These are phyloP conservation scores for Bilobella aurantiaca DNA, from an alignment of 1,140 invertebrate species.

Conservation along the genomic window DNA sequence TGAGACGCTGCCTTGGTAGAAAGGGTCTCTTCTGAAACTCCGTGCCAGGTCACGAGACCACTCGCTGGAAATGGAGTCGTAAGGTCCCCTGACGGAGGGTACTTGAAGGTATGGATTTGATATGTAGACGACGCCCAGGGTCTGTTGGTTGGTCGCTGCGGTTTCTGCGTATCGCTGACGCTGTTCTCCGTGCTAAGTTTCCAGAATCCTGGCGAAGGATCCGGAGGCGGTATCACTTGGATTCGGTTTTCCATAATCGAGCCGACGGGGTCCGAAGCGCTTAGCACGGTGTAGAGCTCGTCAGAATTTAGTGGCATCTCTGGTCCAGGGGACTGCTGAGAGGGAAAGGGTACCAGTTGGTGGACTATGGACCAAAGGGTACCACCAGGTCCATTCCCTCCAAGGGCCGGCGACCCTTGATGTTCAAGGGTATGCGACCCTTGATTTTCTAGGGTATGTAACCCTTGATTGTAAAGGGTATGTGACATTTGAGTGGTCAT, in stretches of 20 bases:
- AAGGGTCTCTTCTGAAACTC: slow-evolving; percentile 28
- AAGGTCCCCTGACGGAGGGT: slow-evolving; percentile 12
- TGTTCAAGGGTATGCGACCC: not conserved
- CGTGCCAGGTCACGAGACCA: slow-evolving; percentile 37
- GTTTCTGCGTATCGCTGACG: slow-evolving; percentile 12
- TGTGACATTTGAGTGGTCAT: too few species aligned
- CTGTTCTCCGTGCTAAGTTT: slow-evolving; percentile 19
- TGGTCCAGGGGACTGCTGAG: not conserved
- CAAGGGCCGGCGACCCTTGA: not conserved
- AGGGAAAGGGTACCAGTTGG: slow-evolving; percentile 14
- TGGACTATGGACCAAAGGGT: slow-evolving; percentile 30
- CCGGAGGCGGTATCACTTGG: not conserved
- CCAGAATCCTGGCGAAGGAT: slow-evolving; percentile 6
- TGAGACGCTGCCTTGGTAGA: too few species aligned
- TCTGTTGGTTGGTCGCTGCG: slow-evolving; percentile 8
- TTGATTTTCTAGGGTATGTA: not conserved
- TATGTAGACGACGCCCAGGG: slow-evolving; percentile 34
- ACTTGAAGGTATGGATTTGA: slow-evolving; percentile 34
- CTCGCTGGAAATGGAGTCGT: slow-evolving; percentile 19
- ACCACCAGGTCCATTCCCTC: slow-evolving; percentile 16
- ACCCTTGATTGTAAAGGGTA: too few species aligned
- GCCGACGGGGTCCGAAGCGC: not conserved
- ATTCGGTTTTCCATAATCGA: not conserved
- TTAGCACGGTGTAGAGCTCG: slow-evolving; percentile 8
- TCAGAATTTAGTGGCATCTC: slow-evolving; percentile 9